Percentiles rank a stretch among this genome's conserved stretches.
These are phyloP conservation scores for Falco columbarius DNA, from an alignment of 2,797 vertebrate genomes.

Conservation along the genomic window DNA sequence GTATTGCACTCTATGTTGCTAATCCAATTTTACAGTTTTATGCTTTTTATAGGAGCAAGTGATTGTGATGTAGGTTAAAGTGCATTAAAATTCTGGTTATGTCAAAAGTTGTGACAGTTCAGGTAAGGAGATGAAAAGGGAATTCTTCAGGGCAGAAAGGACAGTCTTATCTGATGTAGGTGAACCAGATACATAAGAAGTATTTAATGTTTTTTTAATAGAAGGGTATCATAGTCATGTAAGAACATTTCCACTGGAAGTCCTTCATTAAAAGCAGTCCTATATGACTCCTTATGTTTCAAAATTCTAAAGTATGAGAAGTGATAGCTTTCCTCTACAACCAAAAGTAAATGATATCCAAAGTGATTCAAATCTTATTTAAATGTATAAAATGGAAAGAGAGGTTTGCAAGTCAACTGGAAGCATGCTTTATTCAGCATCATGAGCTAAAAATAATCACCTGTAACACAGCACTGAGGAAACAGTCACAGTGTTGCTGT, in stretches of 20 bases:
- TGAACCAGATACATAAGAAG: slow-evolving; percentile 23
- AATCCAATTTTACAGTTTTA: slow-evolving; percentile 36
- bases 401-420: background rate
- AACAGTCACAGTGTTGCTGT: background rate
- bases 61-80: background rate
- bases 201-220: background rate
- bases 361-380: background rate
- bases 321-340: background rate
- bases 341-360: background rate
- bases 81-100: slow-evolving; percentile 26
- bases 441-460: background rate
- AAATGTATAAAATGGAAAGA: background rate
- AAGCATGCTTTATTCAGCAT: background rate
- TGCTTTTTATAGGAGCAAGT: background rate
- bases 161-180: background rate
- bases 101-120: background rate
- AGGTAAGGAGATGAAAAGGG: background rate
- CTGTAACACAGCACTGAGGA: background rate
- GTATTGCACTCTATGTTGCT: background rate
- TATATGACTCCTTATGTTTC: background rate
- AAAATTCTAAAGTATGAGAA: background rate
- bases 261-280: background rate
- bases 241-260: background rate
- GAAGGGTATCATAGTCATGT: background rate
- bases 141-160: slow-evolving; percentile 22